Percentiles rank a stretch among this genome's conserved stretches.
These are phyloP conservation scores for Drepana falcataria DNA, from an alignment of 2,888 invertebrate species.

Conservation along the genomic window DNA sequence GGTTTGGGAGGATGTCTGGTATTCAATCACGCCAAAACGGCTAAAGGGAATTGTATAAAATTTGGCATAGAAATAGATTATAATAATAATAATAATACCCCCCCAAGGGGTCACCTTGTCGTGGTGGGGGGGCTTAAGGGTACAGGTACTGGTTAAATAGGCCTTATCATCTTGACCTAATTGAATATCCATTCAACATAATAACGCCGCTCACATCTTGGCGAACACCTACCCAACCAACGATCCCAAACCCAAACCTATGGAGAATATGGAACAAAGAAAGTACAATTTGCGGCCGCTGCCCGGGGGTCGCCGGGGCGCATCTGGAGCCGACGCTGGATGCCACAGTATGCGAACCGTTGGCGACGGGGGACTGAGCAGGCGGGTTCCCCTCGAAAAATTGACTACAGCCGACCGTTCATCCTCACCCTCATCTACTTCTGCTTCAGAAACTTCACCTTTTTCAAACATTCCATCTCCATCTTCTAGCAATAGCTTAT, in stretches of 20 bases:
- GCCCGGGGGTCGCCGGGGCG: conserved; percentile 11
- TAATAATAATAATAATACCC: not conserved
- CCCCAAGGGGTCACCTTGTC: not conserved
- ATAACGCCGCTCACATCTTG: not conserved
- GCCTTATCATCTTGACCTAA: not conserved
- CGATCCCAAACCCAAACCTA: not conserved
- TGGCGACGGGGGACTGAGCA: conserved; percentile 6
- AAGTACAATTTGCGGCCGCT: conserved; percentile 6
- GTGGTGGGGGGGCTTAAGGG: not conserved
- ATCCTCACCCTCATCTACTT: too few species aligned
- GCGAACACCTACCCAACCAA: not conserved
- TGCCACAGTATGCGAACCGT: conserved; percentile 11
- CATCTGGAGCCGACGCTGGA: conserved; percentile 14
- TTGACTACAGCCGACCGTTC: not conserved
- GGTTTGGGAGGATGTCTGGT: too few species aligned
- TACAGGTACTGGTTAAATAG: not conserved
- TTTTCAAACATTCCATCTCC: too few species aligned
- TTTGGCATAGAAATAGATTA: too few species aligned
- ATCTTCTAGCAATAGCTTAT: too few species aligned
- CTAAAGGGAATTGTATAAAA: too few species aligned
- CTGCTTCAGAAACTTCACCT: too few species aligned
- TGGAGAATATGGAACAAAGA: not conserved
- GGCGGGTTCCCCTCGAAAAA: conserved; percentile 1
- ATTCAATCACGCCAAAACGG: too few species aligned
- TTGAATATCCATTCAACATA: not conserved